Evolutionary conservation across 1,140 invertebrate genomes (phyloP), one percentile per base, ranked within the genome.

Genomic region (Paramacrobiotus metropolitanus): DNA sequence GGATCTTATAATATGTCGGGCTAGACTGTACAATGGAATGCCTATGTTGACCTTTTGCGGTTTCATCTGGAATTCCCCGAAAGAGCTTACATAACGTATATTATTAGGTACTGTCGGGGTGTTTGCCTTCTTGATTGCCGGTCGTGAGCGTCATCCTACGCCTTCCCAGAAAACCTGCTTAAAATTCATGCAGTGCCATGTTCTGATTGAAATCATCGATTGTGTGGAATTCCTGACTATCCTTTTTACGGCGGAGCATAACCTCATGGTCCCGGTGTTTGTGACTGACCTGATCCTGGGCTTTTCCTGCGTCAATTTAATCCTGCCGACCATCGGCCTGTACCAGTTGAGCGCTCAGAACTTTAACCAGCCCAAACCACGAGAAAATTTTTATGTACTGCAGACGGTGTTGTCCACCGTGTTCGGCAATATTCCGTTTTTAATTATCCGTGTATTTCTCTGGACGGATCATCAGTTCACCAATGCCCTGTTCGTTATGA

Each of bases 401-500:
- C 48, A 55, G 24, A 55, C 48, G 15, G 28, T 55, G 4, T 28
- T 55, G 15, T 55, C 48, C 15, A 55, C 48, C 24, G 48, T 55
- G 15, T 55, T 55, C 24, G 48, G 48, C 48, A 55, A 55, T 24
- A 55, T 55, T 15, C 48, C 48, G 4, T 55, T 55, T 24, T 24
- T 55, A 4, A 55, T 55, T 24, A 55, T 55, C 48, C 48, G 48
- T 4, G 48, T 55, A 9, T 55, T 55, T 24, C 24, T 55, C 15
- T 55, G 48, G 48, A 55, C 48, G 15, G 48, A 55, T 24, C 48
- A 55, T 28, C 48, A 55, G 48, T 55, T 55, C 48, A 55, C 48
- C 48, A 55, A 55, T 24, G 48, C 48, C 48, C 48, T 55, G 4
- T 55, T 55, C 24, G 48, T 55, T 28, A 55, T 55, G 48, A 55